Evolutionary conservation across 1,140 invertebrate genomes (phyloP).

Genomic region (Trichomalopsis sarcophagae): DNA sequence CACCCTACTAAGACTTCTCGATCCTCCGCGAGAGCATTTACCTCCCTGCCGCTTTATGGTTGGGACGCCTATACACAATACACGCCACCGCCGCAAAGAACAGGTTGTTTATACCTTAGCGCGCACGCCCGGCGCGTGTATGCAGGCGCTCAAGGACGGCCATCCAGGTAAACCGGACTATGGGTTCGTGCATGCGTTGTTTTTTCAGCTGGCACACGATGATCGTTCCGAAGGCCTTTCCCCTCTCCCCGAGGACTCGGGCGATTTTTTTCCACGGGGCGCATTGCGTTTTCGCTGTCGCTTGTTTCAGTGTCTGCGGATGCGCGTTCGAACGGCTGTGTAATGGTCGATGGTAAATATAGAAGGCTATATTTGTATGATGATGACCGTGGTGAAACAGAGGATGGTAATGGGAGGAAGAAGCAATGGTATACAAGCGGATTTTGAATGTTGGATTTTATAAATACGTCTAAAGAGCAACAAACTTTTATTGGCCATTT

Average conservation of each 20-base stretch:
- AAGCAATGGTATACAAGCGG: no score
- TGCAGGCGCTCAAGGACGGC: slow-evolving; percentile 18
- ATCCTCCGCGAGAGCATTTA: background rate
- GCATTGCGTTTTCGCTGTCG: no score
- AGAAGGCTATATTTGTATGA: no score
- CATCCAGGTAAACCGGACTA: slow-evolving; percentile 41
- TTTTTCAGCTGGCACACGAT: background rate
- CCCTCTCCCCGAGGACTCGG: background rate
- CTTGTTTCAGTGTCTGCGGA: no score
- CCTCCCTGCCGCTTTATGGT: background rate
- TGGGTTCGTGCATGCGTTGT: background rate
- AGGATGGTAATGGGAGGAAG: no score
- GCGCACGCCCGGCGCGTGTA: background rate
- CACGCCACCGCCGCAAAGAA: slow-evolving; percentile 17
- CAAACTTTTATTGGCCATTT: no score
- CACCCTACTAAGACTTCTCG: slow-evolving; percentile 26
- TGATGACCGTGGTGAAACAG: no score
- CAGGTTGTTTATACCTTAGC: slow-evolving; percentile 14
- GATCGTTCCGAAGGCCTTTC: background rate
- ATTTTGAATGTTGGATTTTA: no score
- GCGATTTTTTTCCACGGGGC: no score
- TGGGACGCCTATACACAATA: background rate
- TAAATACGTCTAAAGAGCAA: no score
- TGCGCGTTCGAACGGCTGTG: no score
- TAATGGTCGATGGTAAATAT: no score